phyloP scores from a whole-genome alignment of 2,888 invertebrate genomes.

The Didymodactylos carnosus region DNA sequence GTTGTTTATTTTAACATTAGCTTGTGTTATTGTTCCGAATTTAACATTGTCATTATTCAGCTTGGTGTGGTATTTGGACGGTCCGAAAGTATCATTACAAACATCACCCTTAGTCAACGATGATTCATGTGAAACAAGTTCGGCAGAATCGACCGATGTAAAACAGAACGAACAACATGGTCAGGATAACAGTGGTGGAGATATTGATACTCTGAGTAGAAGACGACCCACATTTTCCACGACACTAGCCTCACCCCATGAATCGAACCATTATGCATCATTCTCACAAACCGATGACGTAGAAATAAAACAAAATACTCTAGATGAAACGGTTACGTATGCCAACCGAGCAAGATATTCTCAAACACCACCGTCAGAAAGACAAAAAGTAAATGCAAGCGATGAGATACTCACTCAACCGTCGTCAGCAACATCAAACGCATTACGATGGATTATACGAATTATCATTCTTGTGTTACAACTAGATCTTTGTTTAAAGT shows the following conservation, averaged over 20 bases:
- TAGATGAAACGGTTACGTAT: not conserved
- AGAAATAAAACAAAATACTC: too few species aligned
- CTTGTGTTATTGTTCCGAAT: conserved; percentile 12
- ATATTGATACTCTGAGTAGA: too few species aligned
- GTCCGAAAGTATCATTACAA: not conserved
- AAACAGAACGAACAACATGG: not conserved
- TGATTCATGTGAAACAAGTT: not conserved
- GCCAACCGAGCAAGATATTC: not conserved
- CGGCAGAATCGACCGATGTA: not conserved
- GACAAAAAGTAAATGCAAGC: not conserved
- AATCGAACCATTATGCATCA: not conserved
- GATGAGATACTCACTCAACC: not conserved
- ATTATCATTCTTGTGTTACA: not conserved
- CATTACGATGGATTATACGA: not conserved
- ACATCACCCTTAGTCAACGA: not conserved
- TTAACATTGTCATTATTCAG: conserved; percentile 10
- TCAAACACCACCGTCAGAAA: too few species aligned
- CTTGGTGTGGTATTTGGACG: conserved; percentile 11
- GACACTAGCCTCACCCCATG: not conserved
- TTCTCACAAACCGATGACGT: not conserved
- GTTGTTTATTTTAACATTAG: conserved; percentile 2
- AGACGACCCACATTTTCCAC: not conserved
- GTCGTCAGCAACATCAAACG: not conserved
- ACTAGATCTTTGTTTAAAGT: not conserved
- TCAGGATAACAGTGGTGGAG: too few species aligned